These are phyloP conservation scores for Notarius quadriscutis DNA, from an alignment of 2,113 vertebrate genomes.

Conservation along the genomic window DNA sequence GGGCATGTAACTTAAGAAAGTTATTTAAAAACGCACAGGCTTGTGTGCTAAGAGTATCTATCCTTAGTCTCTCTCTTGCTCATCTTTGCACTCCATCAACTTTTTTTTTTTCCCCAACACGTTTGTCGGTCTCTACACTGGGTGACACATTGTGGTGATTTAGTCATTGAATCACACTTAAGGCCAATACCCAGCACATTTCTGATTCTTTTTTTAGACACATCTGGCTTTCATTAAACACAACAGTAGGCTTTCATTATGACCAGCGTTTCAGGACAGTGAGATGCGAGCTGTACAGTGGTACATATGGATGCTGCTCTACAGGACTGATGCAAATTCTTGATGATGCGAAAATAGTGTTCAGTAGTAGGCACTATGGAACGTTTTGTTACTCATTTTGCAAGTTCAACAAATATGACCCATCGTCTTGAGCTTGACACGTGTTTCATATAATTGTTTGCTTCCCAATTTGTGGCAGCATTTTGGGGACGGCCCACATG, in stretches of 20 bases:
- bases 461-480: background rate
- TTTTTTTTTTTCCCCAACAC: too few species aligned
- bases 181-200: background rate
- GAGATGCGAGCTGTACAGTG: background rate
- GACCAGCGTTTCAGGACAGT: background rate
- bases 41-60: too few species aligned
- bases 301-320: background rate
- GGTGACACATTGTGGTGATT: background rate
- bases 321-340: background rate
- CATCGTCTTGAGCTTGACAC: background rate
- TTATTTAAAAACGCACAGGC: too few species aligned
- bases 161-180: background rate
- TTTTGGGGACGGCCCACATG: background rate
- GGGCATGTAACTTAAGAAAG: too few species aligned
- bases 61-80: too few species aligned
- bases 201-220: background rate
- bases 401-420: background rate
- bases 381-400: background rate
- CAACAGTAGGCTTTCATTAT: background rate
- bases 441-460: background rate
- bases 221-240: background rate
- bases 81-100: too few species aligned
- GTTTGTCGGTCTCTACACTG: too few species aligned
- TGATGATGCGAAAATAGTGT: background rate
- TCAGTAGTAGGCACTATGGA: too few species aligned